Evolutionary conservation across 2,797 vertebrate genomes (phyloP), one percentile per base, ranked within the genome.

Genomic region (Neosilurus mollespiculum): DNA sequence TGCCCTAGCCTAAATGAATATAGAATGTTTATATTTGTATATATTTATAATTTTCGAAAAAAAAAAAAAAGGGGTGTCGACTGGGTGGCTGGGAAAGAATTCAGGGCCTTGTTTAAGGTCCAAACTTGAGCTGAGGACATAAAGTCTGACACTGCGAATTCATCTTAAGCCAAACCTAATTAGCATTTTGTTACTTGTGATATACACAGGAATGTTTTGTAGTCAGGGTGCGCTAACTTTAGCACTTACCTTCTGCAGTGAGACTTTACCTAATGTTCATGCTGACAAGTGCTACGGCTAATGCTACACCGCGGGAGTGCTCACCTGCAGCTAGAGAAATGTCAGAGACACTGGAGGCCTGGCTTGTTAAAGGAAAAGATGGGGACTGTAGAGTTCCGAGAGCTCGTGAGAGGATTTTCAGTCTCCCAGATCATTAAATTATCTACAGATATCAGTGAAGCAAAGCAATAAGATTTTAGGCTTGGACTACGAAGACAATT

Each of bases 291-390:
- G n/a, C 37, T 26, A 26, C 2, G 59, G 72, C 64, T 77, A 67
- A 67, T 9, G 51, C 53, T 56, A 58, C 14, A 14, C 43, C 49
- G 14, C 20, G 26, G 62, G 62, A 56, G 26, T 6, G 59, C 37
- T 54, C 72, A 11, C 72, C 81, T 82, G 77, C 62, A 26, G 81
- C 62, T 43, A 10, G 22, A 49, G 30, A 82, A 77, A 77, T 30
- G 81, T 76, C 81, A 82, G 16, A 11, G 22, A 77, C 53, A 24
- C 20, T 64, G 43, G 58, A 81, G 43, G 37, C 80, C 9, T n/a
- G 11, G 37, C 43, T 81, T 3, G 58, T 72, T 73, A 51, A 49
- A 15, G 30, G 20, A 22, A 24, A n/a, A n/a, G 18, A 14, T 15
- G 12, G 9, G 16, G 16, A 4, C 62, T 24, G 26, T 30, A 69